A percentile compares a stretch with the other conserved stretches of the same genome.
Conservation (phyloP, 2,113 vertebrate species). For the Pelecanoides urinatrix region DNA sequence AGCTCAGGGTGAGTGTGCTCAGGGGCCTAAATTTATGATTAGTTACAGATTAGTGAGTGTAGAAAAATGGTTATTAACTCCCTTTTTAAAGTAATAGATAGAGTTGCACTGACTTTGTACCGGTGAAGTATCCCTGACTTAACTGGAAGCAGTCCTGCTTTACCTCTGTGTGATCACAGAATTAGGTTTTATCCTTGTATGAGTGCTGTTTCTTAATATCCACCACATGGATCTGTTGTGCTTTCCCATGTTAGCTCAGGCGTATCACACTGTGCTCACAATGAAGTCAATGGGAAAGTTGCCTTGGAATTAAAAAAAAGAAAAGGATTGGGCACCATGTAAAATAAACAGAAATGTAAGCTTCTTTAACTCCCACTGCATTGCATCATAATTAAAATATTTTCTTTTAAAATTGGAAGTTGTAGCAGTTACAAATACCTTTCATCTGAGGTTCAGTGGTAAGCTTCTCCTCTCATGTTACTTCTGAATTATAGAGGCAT, state of each 20-base stretch:
- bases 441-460: neutral
- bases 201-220: neutral
- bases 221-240: neutral
- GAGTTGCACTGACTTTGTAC: neutral
- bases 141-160: neutral
- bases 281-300: neutral
- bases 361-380: neutral
- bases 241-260: neutral
- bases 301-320: neutral
- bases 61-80: neutral
- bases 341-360: slow-evolving; percentile 21
- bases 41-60: neutral
- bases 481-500: neutral
- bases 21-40: neutral
- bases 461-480: neutral
- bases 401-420: slow-evolving; percentile 42
- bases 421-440: neutral
- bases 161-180: neutral
- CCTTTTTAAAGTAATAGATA: neutral
- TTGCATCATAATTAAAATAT: slow-evolving; percentile 47
- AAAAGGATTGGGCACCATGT: neutral
- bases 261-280: neutral
- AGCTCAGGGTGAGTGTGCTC: neutral
- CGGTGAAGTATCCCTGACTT: neutral
- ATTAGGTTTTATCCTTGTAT: neutral